Base-by-base conservation (phyloP, 92 coral and sea anemone genomes). In the Meandrina meandrites region DNA sequence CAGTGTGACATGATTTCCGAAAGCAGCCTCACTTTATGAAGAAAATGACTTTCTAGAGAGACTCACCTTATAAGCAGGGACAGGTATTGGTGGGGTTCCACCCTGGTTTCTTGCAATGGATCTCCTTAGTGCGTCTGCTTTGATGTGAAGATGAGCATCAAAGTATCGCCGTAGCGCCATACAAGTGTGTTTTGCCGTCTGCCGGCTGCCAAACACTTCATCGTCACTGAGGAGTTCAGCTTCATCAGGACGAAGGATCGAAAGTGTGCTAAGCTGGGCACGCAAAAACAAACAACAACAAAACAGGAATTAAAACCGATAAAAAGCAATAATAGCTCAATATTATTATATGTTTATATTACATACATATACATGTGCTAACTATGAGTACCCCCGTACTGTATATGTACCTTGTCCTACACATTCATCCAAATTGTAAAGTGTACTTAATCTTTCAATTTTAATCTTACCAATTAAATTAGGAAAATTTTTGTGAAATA, bases 31-130 rank as follows among this genome's bases (percentile, higher is more conserved):
- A 40, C 45, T 2, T 6, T 40, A 40, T 40, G 45, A 40, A 40
- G 2, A 40, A 40, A 40, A 40, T 40, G 45, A 40, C 8, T 48
- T 48, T 48, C 14, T 48, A 8, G 53, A 13, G 53, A 34, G 18
- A 62, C 50, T n/a, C 75, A 97, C 99, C 98, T 97, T 97, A 84
- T 97, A 95, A 31, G 98, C 99, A 27, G 97, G 99, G 14, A 94
- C 92, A 8, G 96, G 97, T 6, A 94, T 91, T 0, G 97, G 99
- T 21, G 98, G 99, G 0, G 95, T 77, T 2, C 94, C 92, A 0
- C 98, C 99, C 68, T 81, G 89, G 57, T 91, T 81, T 53, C 99
- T 90, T 37, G 99, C 95, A 62, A 92, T 80, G 17, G 94, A 84
- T 82, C 99, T 90, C 88, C 99, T 91, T 31, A 92, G 75, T 0